Evolutionary conservation across 2,888 invertebrate genomes (phyloP), one percentile per base, ranked within the genome.

Genomic region (Machimus atricapillus): DNA sequence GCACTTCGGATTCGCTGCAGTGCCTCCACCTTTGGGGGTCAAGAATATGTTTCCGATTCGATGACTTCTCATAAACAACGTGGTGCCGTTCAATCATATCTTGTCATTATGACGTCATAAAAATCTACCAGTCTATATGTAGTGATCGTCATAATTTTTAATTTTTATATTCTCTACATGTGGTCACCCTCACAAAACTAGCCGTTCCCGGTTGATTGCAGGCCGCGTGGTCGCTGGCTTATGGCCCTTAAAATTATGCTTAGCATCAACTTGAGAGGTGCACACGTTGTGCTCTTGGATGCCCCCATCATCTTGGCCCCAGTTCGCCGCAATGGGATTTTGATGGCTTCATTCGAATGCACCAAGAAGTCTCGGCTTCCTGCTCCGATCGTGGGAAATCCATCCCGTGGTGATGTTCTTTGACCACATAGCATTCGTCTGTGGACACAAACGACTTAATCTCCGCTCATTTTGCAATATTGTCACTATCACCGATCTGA

Each of bases 401-500:
- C 40, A 19, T 40, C 19, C 40, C 23, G 27, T 12, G 23, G 12
- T 6, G 77, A 77, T 77, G 12, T 66, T 66, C 66, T 27, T 27
- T 66, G 66, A 27, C 66, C 66, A 66, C 66, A 66, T 66, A 66
- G 66, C 23, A 27, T 66, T 66, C 3, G 66, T 27, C 27, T 27
- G 66, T 40, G 77, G 9, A 37, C 40, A 40, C 37, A 14, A 77
- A 40, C 40, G 77, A 27, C 40, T 37, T 37, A 77, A 77, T 77
- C 77, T 77, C 19, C 4, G 77, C 19, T 19, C n/a, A 19, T 77
- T 37, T 77, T 19, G 77, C 77, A 77, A 77, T 31, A 37, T 40
- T 77, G 77, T 77, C 77, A 77, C 77, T 77, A 77, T 77, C 77
- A 40, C 77, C 40, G 77, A 77, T 66, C 66, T 66, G 66, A 66